A percentile compares a stretch with the other conserved stretches of the same genome.
Evolutionary conservation across 2,888 invertebrate genomes (phyloP).

Genomic region (Euplexia lucipara): DNA sequence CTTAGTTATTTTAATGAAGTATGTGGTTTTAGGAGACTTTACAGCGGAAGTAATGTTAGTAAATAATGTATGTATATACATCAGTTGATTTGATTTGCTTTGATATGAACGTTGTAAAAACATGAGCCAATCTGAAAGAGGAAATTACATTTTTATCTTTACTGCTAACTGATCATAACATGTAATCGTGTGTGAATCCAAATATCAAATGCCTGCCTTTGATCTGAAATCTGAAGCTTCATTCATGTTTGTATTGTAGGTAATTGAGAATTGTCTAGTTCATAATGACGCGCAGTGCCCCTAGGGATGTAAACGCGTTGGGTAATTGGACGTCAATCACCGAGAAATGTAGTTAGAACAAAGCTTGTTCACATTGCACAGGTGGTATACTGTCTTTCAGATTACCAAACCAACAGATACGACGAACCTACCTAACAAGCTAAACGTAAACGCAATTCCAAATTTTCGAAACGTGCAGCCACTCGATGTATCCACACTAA

Average conservation of each 20-base stretch:
- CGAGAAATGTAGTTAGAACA: conserved; percentile 51
- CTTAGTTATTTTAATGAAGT: conserved; percentile 65
- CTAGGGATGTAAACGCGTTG: conserved; percentile 34
- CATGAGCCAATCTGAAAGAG: conserved; percentile 14
- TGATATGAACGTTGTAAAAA: conserved; percentile 22
- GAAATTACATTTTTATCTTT: conserved; percentile 48
- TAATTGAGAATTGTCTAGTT: conserved; percentile 38
- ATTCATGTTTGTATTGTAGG: conserved; percentile 27
- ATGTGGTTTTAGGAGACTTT: conserved; percentile 58
- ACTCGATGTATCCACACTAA: conserved; percentile 32
- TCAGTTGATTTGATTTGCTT: conserved; percentile 33
- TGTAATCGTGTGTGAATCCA: conserved; percentile 19
- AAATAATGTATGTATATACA: conserved; percentile 23
- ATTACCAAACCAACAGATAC: conserved; percentile 15
- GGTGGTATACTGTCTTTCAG: conserved; percentile 27
- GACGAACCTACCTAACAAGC: conserved; percentile 11
- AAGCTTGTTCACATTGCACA: conserved; percentile 36
- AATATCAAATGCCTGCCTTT: conserved; percentile 29
- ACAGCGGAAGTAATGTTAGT: conserved; percentile 11
- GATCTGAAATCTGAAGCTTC: not conserved
- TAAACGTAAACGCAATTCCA: conserved; percentile 32
- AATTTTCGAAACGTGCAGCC: conserved; percentile 18
- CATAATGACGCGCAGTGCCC: conserved; percentile 23
- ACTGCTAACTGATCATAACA: conserved; percentile 21
- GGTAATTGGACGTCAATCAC: conserved; percentile 61